Base-by-base conservation (phyloP, 2,113 vertebrate genomes). In the Anarrhichthys ocellatus region DNA sequence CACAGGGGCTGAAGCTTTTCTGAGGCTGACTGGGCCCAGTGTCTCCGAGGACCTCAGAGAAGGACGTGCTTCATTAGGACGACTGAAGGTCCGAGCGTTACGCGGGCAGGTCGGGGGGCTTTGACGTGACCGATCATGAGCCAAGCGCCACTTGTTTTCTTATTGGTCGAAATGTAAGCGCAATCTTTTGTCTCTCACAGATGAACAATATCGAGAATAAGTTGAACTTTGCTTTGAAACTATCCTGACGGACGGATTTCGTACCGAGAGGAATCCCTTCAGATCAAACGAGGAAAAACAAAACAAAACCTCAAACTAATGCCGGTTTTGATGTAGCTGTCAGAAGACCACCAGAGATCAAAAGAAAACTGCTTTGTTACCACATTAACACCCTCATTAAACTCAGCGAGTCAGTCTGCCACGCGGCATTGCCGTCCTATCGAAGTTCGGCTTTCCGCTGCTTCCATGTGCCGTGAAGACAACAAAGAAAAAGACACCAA, bases 371-470 rank as follows among this genome's bases (percentile, higher is more conserved):
- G n/a, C 32, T 81, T 81, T 77, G 67, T 81, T 82, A 82, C 82
- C 76, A 72, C 74, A 88, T 6, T 34, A 80, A 85, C 67, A 17
- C 32, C 24, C 78, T 87, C 78, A 69, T 89, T 88, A 82, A 86
- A 87, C 64, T 56, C 59, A 42, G 64, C 68, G 72, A 89, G 74
- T 89, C 89, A 80, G 48, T 62, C 76, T 46, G 59, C 27, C 52
- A 24, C 75, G 63, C 9, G 11, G 58, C 65, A 62, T 29, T n/a
- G 20, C 52, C 2, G 1, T 62, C 52, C 76, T 59, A 65, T 75
- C 84, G 54, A 89, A 67, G 54, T 75, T 76, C 72, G 77, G 24
- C 80, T 48, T 59, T 78, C 38, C 11, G 46, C 9, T n/a, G 14
- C 42, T 59, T 67, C 52, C 15, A 32, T 14, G 29, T 11, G 48